Conservation (phyloP, 2,797 vertebrate genomes). For the Dicrostonyx torquatus region DNA sequence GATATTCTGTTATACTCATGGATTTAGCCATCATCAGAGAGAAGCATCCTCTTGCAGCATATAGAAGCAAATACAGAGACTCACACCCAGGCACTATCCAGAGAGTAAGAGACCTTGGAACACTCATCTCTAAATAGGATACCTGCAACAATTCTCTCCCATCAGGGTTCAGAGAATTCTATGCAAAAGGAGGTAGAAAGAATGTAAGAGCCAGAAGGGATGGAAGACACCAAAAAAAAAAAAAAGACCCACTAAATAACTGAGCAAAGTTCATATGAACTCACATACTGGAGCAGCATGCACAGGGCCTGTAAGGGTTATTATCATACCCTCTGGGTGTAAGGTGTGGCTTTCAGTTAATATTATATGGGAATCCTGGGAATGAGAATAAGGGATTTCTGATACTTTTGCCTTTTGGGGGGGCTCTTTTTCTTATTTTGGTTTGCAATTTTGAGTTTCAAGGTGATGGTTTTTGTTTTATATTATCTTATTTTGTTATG, state of each 20-base stretch:
- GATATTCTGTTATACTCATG: background rate
- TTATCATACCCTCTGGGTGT: background rate
- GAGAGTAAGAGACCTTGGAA: background rate
- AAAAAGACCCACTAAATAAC: background rate
- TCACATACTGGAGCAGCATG: background rate
- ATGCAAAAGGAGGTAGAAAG: background rate
- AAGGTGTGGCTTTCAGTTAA: background rate
- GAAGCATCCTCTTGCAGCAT: background rate
- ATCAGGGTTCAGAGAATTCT: background rate
- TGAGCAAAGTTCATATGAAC: background rate
- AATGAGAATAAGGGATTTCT: background rate
- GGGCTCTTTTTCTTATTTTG: background rate
- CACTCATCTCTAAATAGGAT: background rate
- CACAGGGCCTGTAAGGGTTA: background rate
- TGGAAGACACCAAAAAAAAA: background rate
- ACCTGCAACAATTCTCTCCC: too few species aligned
- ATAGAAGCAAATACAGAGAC: background rate
- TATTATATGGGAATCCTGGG: background rate
- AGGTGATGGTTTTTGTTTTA: background rate
- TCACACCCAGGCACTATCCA: too few species aligned
- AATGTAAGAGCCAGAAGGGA: background rate
- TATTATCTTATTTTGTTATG: background rate
- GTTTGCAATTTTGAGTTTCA: background rate
- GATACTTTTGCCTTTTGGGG: too few species aligned
- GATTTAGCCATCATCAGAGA: background rate